Evolutionary conservation across 2,797 vertebrate genomes (phyloP), one percentile per base, ranked within the genome.

Genomic region (Pelobates cultripes): DNA sequence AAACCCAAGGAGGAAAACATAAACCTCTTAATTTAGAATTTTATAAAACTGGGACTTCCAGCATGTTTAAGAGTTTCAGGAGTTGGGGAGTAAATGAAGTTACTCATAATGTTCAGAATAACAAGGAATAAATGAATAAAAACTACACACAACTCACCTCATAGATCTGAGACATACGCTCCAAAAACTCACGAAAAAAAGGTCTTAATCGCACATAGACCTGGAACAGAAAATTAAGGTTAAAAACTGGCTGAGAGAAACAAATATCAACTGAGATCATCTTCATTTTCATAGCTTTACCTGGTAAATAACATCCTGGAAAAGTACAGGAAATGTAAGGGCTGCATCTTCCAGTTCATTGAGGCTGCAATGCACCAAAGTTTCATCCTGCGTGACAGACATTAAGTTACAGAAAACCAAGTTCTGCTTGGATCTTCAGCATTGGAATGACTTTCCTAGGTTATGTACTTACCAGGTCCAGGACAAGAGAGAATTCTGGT

Each of bases 241-340:
- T 12, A 47, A 40, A 66, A 17, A 40, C 28, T 40, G 13, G 28
- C n/a, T 7, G 3, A 64, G n/a, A 64, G n/a, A 7, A 13, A 66
- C 60, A 10, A 12, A 57, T 40, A 3, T 12, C 4, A 28, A 40
- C 6, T 12, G n/a, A 5, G 2, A 47, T 41, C 9, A 3, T 40
- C 10, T 45, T 13, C 10, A 6, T 40, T 28, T 44, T 10, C 47
- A 3, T 3, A 12, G 2, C 4, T 12, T 88, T 90, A 97, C 97
- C 96, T 99, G 97, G 94, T 99, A 99, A 93, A 99, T 99, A 87
- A 99, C 98, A 90, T 99, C 98, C 93, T 99, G 98, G 88, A 99
- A 99, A 89, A 99, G 96, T 81, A 99, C 98, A 85, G 97, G 97
- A 88, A 99, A 99, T 84, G 97, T 99, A 86, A 99, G 96, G 83